Evolutionary conservation across 2,888 invertebrate genomes (phyloP).

Genomic region (Thelaira solivaga): DNA sequence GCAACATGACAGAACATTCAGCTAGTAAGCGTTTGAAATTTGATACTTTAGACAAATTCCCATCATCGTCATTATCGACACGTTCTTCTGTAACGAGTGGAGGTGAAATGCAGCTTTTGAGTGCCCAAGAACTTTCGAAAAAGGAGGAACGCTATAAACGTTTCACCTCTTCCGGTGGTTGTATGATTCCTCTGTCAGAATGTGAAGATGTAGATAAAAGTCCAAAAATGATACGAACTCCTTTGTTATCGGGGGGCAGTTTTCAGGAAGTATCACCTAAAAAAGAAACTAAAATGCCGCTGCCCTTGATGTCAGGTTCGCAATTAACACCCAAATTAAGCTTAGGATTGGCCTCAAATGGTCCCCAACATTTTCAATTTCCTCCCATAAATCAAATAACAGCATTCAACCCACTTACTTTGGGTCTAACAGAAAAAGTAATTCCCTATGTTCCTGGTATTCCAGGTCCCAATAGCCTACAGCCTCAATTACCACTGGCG

Average conservation of each 20-base stretch:
- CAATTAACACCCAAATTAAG: slow-evolving; percentile 77
- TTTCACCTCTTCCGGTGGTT: slow-evolving; percentile 75
- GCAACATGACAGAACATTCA: slow-evolving; percentile 44
- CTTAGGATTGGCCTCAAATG: slow-evolving; percentile 78
- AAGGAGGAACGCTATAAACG: slow-evolving; percentile 73
- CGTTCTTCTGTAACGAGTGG: slow-evolving; percentile 59
- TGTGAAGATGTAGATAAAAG: slow-evolving; percentile 81
- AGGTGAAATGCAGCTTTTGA: slow-evolving; percentile 64
- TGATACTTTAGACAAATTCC: slow-evolving; percentile 55
- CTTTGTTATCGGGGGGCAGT: slow-evolving; percentile 90
- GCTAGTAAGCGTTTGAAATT: slow-evolving; percentile 67
- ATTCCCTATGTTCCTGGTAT: slow-evolving; percentile 92
- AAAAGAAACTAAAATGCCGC: slow-evolving; percentile 47
- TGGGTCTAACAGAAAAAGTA: slow-evolving; percentile 83
- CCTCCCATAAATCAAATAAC: slow-evolving; percentile 84
- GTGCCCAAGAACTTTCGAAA: slow-evolving; percentile 61
- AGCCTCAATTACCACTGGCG: slow-evolving; percentile 74
- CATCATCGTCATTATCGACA: no score
- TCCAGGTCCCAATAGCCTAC: slow-evolving; percentile 86
- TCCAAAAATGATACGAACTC: slow-evolving; percentile 87
- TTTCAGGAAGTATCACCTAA: slow-evolving; percentile 78
- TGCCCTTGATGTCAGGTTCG: slow-evolving; percentile 76
- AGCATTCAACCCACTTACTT: slow-evolving; percentile 83
- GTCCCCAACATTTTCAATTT: slow-evolving; percentile 80
- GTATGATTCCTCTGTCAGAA: slow-evolving; percentile 81